phyloP scores from a whole-genome alignment of 1,140 invertebrate species.

The Drosophila sp. region DNA sequence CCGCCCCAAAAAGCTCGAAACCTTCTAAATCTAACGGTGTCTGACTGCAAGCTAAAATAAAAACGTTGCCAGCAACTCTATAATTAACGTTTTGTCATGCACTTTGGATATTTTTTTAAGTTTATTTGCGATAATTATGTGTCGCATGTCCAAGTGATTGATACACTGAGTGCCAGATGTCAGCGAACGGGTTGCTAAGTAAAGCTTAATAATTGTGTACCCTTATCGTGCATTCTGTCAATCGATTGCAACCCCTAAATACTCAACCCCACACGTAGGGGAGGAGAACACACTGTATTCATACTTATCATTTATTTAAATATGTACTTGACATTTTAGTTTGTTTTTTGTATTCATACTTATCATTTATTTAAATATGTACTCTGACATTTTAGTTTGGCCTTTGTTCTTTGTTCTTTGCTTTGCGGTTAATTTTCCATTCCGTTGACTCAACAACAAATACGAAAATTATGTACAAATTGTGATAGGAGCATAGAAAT shows the following conservation, averaged over 20 bases:
- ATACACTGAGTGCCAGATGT: conserved; percentile 7
- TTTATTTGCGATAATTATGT: conserved; percentile 6
- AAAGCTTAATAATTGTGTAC: conserved; percentile 6
- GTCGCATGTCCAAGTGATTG: conserved; percentile 8
- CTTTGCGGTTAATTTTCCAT: conserved; percentile 73
- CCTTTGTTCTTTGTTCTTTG: conserved; percentile 64
- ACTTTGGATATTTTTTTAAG: conserved; percentile 26
- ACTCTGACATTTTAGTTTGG: conserved; percentile 31
- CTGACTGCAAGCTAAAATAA: conserved; percentile 9
- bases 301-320: conserved; percentile 29
- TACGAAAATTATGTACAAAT: too few species aligned
- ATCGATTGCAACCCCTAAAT: conserved; percentile 26
- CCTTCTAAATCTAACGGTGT: conserved; percentile 48
- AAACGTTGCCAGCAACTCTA: conserved; percentile 8
- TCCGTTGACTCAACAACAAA: conserved; percentile 59
- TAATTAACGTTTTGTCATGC: conserved; percentile 27
- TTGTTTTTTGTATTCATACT: conserved; percentile 45
- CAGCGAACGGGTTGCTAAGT: background rate
- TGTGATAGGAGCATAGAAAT: conserved; percentile 56
- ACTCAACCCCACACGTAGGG: conserved; percentile 11
- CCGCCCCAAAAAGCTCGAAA: conserved; percentile 33
- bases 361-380: conserved; percentile 29
- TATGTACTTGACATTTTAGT: conserved; percentile 25
- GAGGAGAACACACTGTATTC: background rate
- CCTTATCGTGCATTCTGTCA: background rate